A percentile compares a stretch with the other conserved stretches of the same genome.
Evolutionary conservation across 2,113 vertebrate species (phyloP).

Genomic region (Forbesichthys agassizii): DNA sequence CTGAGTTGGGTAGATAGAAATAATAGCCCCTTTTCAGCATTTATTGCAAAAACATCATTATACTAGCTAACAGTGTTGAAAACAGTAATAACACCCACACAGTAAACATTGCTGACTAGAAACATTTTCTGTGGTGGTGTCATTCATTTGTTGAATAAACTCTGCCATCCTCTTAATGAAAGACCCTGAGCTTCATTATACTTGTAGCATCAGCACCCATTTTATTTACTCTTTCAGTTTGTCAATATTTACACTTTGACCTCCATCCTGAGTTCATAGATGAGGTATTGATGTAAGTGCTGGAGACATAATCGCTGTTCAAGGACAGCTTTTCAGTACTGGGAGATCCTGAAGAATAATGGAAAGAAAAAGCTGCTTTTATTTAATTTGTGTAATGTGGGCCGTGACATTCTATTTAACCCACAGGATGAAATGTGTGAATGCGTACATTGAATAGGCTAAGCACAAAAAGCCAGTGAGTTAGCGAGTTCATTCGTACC

Average conservation of each 20-base stretch:
- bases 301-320: conserved; percentile 26
- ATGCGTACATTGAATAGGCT: conserved; percentile 17
- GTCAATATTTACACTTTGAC: conserved; percentile 9
- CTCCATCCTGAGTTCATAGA: not conserved
- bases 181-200: not conserved
- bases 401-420: conserved; percentile 24
- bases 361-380: conserved; percentile 41
- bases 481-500: conserved; percentile 13
- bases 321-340: conserved; percentile 56
- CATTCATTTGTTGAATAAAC: not conserved
- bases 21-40: too few species aligned
- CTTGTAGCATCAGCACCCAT: not conserved
- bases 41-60: too few species aligned
- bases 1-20: too few species aligned
- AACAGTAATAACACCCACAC: not conserved
- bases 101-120: not conserved
- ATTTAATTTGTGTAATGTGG: conserved; percentile 29
- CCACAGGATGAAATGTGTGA: too few species aligned
- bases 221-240: not conserved
- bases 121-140: not conserved
- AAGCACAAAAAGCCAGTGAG: conserved; percentile 11
- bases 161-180: not conserved
- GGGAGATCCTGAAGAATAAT: conserved; percentile 28
- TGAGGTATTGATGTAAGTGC: conserved; percentile 12
- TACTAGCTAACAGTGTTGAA: too few species aligned